Percentiles rank a stretch among this genome's conserved stretches.
phyloP scores from a whole-genome alignment of 2,888 invertebrate genomes.

The Mycogona germanica region DNA sequence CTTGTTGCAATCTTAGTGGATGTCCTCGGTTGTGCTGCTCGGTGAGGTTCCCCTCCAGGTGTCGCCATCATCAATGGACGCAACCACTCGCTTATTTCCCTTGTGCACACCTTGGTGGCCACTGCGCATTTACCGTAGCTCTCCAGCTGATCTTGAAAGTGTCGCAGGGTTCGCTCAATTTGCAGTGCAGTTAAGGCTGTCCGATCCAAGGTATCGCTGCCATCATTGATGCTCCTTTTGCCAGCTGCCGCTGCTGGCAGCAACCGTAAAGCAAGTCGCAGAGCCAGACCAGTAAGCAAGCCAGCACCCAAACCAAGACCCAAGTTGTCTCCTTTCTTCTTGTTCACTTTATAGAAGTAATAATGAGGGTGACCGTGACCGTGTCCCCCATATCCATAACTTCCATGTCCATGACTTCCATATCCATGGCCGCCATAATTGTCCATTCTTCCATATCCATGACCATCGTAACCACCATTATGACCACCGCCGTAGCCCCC shows the following conservation, averaged over 20 bases:
- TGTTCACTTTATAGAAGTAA: conserved; percentile 2
- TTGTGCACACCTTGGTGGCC: too few species aligned
- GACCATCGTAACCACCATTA: neutral
- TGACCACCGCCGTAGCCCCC: neutral
- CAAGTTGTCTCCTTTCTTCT: conserved; percentile 1
- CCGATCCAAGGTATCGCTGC: too few species aligned
- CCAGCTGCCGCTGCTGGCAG: conserved; percentile 3
- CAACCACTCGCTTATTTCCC: too few species aligned
- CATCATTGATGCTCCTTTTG: conserved; percentile 7
- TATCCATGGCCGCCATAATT: neutral
- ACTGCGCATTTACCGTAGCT: too few species aligned
- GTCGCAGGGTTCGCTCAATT: too few species aligned
- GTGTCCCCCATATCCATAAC: conserved; percentile 1
- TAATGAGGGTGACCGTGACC: conserved; percentile 6
- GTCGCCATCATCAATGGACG: too few species aligned
- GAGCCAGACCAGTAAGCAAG: conserved; percentile 2
- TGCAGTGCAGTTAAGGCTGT: too few species aligned
- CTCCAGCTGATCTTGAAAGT: too few species aligned
- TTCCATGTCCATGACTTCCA: neutral
- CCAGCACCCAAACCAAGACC: neutral
- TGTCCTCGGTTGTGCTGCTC: too few species aligned
- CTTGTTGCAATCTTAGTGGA: too few species aligned
- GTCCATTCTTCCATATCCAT: neutral
- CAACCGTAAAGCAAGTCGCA: too few species aligned
- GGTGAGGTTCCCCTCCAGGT: too few species aligned